Conservation (phyloP, 2,113 vertebrate genomes). For the Hippocampus abdominalis region DNA sequence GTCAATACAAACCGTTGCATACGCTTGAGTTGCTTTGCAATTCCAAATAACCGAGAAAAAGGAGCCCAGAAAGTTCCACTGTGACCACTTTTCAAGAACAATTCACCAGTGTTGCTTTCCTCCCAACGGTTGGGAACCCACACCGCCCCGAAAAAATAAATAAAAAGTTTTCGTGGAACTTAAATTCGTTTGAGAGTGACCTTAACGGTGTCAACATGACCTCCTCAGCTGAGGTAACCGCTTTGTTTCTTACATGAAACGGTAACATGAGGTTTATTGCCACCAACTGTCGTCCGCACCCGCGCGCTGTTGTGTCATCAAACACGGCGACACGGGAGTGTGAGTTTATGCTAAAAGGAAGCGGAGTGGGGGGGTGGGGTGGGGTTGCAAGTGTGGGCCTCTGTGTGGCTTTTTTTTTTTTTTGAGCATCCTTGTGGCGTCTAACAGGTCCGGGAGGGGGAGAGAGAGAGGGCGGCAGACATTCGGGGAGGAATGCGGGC, state of each 20-base stretch:
- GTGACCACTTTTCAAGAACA: not conserved
- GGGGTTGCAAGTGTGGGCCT: conserved; percentile 13
- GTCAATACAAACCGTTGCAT: not conserved
- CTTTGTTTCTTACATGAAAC: not conserved
- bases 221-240: not conserved
- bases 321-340: conserved; percentile 23
- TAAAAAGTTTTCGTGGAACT: not conserved
- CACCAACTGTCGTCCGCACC: not conserved
- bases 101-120: not conserved
- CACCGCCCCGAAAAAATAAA: not conserved
- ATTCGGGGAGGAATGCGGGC: conserved; percentile 81
- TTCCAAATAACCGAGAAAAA: not conserved
- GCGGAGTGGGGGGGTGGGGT: not conserved
- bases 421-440: conserved; percentile 71
- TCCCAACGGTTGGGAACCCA: not conserved
- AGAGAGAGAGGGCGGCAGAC: conserved; percentile 41
- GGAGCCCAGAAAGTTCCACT: not conserved
- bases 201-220: not conserved
- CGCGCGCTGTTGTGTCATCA: conserved; percentile 35
- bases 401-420: conserved; percentile 40
- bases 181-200: not conserved
- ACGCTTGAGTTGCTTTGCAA: not conserved
- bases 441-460: conserved; percentile 72
- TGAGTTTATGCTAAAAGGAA: conserved; percentile 17
- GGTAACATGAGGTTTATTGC: not conserved